Base-by-base conservation (phyloP, 2,888 invertebrate genomes). In the Coleophora deauratella region DNA sequence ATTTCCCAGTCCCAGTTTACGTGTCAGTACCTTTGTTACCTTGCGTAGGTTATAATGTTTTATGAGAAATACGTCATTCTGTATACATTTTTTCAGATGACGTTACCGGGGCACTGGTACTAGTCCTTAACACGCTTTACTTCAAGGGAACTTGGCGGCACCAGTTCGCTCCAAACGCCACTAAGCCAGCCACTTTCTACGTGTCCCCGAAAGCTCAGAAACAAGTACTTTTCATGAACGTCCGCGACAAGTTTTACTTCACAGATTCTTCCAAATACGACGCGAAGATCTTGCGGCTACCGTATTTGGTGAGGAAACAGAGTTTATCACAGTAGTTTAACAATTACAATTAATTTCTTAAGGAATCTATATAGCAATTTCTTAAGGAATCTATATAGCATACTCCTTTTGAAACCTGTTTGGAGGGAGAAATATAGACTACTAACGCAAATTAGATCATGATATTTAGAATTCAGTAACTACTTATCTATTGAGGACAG, bases 141-240 rank as follows among this genome's bases (percentile, higher is more conserved):
- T 95, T 95, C 84, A 92, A 94, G 64, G 95, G 95, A 1, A 79
- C 88, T 0, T 96, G 96, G 96, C 80, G 87, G 0, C 85, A 89
- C 46, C 89, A 88, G 55, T 95, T 95, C 61, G 76, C 88, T 0
- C 84, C 87, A 12, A 88, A 89, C 44, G 73, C 77, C 0, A 93
- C 93, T 0, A 79, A 71, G 41, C 50, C 67, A 0, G 88, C 84
- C 1, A 70, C 72, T 6, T 97, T 97, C 75, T 88, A 89, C 59
- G 67, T 87, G 4, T 72, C 84, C 0, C 74, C 86, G 0, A 68
- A 73, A 0, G 56, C 67, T 1, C 77, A 78, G 40, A 76, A 88
- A 35, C 65, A 74, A 1, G 86, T 87, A 0, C 81, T 87, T 0
- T 92, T 90, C 55, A 96, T 97, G 94, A 90, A 89, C 54, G 80